Conservation (phyloP, 2,113 vertebrate species). For the Herpetotheres cachinnans region DNA sequence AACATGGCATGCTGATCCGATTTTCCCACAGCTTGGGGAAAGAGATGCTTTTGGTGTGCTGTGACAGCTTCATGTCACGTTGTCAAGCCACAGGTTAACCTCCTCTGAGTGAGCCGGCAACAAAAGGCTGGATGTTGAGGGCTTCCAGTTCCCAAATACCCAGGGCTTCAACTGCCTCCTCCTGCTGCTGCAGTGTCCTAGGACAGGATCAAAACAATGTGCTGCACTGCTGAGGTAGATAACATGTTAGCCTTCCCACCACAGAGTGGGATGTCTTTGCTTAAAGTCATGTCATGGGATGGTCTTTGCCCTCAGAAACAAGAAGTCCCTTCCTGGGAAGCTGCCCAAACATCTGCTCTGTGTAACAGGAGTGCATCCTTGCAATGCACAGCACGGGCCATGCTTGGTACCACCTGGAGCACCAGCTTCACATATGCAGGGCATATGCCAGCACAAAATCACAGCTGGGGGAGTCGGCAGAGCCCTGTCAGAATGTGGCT, state of each 20-base stretch:
- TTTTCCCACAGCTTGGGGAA: not conserved
- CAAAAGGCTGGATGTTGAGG: not conserved
- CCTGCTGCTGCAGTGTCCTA: not conserved
- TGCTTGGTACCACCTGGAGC: not conserved
- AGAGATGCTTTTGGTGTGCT: not conserved
- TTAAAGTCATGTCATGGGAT: no score
- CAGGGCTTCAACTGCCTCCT: not conserved
- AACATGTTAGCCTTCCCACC: not conserved
- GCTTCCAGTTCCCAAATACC: not conserved
- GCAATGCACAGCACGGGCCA: not conserved
- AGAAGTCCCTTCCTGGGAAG: not conserved
- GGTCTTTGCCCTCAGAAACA: not conserved
- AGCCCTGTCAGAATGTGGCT: not conserved
- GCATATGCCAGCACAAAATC: not conserved
- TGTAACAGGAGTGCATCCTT: not conserved
- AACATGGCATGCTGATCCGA: not conserved
- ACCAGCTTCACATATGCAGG: not conserved
- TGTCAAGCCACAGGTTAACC: not conserved
- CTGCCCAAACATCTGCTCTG: not conserved
- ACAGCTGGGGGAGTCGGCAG: not conserved
- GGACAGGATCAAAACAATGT: not conserved
- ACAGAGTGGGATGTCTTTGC: not conserved
- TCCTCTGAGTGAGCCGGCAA: not conserved
- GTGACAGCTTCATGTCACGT: not conserved
- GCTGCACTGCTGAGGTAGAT: not conserved